Evolutionary conservation across 2,888 invertebrate species (phyloP).

Genomic region (Melinaea menophilus): DNA sequence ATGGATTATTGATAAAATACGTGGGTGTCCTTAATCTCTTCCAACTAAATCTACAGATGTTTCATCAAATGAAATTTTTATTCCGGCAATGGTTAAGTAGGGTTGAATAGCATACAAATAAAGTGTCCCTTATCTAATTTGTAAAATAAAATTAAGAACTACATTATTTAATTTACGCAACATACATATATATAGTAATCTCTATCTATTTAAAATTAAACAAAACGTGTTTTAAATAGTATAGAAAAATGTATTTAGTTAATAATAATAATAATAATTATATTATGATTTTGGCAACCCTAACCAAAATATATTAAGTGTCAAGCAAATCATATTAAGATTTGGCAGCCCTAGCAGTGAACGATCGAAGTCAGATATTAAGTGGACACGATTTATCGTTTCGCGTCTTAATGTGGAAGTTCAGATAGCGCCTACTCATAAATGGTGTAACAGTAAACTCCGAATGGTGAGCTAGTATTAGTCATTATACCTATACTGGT

Average conservation of each 20-base stretch:
- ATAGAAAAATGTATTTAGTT: no score
- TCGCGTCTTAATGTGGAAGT: constrained; percentile 60
- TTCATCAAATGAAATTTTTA: constrained; percentile 55
- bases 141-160: no score
- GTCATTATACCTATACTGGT: constrained; percentile 58
- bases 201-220: no score
- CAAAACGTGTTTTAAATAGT: no score
- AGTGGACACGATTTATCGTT: constrained; percentile 66
- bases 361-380: constrained; percentile 67
- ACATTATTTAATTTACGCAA: no score
- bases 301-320: no score
- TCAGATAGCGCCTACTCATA: constrained; percentile 59
- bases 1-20: constrained; percentile 77
- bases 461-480: constrained; percentile 52
- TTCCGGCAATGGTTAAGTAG: constrained; percentile 56
- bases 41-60: constrained; percentile 58
- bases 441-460: constrained; percentile 63
- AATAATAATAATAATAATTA: no score
- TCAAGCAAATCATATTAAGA: background rate
- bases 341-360: constrained; percentile 41
- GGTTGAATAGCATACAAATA: constrained; percentile 9
- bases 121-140: constrained; percentile 12
- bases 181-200: no score
- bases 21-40: constrained; percentile 74
- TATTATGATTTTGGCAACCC: no score